Evolutionary conservation across 2,113 vertebrate species (phyloP).

Genomic region (Bos javanicus): DNA sequence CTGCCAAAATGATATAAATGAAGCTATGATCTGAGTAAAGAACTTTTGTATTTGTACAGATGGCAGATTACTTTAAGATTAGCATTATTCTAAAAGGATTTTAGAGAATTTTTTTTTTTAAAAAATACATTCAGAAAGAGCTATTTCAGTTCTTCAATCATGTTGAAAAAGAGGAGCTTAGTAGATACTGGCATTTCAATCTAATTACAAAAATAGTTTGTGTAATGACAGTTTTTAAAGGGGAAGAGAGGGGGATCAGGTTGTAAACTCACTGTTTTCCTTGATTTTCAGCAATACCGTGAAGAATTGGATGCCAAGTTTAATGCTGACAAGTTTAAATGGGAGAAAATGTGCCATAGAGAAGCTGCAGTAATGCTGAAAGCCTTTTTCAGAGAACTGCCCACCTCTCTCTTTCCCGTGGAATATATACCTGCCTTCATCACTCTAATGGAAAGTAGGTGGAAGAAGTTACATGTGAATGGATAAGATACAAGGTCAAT

Average conservation of each 20-base stretch:
- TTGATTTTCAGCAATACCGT: conserved; percentile 86
- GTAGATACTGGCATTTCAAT: not conserved
- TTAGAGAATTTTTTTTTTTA: not conserved
- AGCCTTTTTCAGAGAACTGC: conserved; percentile 95
- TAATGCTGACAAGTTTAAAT: conserved; percentile 89
- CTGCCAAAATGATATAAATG: not conserved
- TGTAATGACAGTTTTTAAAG: not conserved
- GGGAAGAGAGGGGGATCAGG: not conserved
- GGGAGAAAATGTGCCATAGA: conserved; percentile 92
- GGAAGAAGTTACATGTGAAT: not conserved
- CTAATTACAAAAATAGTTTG: not conserved
- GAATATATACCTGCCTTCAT: conserved; percentile 92
- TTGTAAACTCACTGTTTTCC: not conserved
- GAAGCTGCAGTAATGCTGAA: conserved; percentile 95
- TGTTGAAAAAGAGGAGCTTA: not conserved
- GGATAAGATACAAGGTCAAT: not conserved
- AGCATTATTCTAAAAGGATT: not conserved
- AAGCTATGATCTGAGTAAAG: not conserved
- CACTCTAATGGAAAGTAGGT: conserved; percentile 89
- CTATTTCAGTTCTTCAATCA: not conserved
- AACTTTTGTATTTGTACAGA: not conserved
- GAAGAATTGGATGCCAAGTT: conserved; percentile 92
- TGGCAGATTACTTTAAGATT: not conserved
- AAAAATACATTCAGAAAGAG: not conserved
- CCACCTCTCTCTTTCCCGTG: conserved; percentile 91